Evolutionary conservation across 2,888 invertebrate genomes (phyloP), one percentile per base, ranked within the genome.

Genomic region (Thera britannica): DNA sequence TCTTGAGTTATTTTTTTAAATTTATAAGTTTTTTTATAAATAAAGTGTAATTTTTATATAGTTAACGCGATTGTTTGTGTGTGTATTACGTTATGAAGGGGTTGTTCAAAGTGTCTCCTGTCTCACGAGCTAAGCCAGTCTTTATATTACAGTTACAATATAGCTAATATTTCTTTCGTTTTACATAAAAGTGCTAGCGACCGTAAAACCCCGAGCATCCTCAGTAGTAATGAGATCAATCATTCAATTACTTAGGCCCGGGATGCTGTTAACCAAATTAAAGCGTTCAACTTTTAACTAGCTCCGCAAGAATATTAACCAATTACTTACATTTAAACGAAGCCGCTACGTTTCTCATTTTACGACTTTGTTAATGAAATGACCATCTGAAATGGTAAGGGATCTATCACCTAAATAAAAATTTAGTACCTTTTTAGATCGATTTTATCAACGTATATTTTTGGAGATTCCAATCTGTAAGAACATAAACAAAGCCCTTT

Each of bases 251-350:
- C 62, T 65, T 41, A 58, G 61, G 48, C 3, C 38, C 59, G 38
- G 65, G 65, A 62, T 58, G 59, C 65, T 60, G 52, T 59, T 69
- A 66, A 62, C 41, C 56, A 60, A 69, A 69, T 69, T 69, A 65
- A 58, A 57, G 60, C 51, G 59, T 41, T 66, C n/a, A 66, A 66
- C 69, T 63, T 69, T 65, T 59, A 65, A 65, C 69, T 62, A 57
- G 62, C 62, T 56, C 57, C 55, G 35, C 56, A 35, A 63, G 62
- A 48, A 65, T 58, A 62, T 62, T 58, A 64, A 54, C 54, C 38
- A 60, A 65, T 55, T 44, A 58, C 56, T 62, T 58, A 59, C 60
- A 58, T 64, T 68, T 34, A 36, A 59, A 58, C 36, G 44, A 62
- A 46, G 44, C 36, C 12, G 12, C 59, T 55, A 34, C 8, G 52